Base-by-base conservation (phyloP, 92 coral and sea anemone genomes). In the Diadumene lineata region DNA sequence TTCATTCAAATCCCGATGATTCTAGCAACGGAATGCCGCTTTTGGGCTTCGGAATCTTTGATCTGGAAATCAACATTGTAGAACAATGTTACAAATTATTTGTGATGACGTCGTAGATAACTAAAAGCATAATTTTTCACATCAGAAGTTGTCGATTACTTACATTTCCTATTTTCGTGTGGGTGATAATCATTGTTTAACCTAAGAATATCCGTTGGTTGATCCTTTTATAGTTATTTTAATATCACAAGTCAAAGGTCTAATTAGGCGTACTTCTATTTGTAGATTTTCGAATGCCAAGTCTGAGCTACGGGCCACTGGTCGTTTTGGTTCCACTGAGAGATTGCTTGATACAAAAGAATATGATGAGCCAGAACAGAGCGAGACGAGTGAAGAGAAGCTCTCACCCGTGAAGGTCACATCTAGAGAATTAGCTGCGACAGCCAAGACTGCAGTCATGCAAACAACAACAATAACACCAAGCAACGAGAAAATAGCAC, bases 201-300 rank as follows among this genome's bases (percentile, higher is more conserved):
- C 65, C 22, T 21, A 23, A 31, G 34, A 64, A 32, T 50, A 0
- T 29, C 50, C 43, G 26, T 25, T 24, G 23, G 9, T 50, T 3
- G 11, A 44, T 50, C 43, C 56, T 43, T 17, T 27, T 22, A n/a
- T 9, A 8, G 26, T 63, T 53, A 51, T 51, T 70, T 70, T 70
- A 51, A 26, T 29, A n/a, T 67, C 25, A 25, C 9, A 31, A 70
- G 75, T 70, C 75, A 70, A 70, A 70, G 75, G 75, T 70, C 75
- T 70, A 55, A 70, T 43, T 4, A 38, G 60, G 55, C 30, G 26
- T 70, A 31, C n/a, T 10, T 70, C 64, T 53, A 70, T 70, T 70
- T 70, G 63, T 70, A 70, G 75, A 50, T 53, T 50, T 29, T 18
- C 64, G 2, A 70, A 31, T 58, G 62, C 75, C 18, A 31, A 31